These are phyloP conservation scores for Platorchestia sp. DNA, from an alignment of 1,140 invertebrate genomes.

Conservation along the genomic window DNA sequence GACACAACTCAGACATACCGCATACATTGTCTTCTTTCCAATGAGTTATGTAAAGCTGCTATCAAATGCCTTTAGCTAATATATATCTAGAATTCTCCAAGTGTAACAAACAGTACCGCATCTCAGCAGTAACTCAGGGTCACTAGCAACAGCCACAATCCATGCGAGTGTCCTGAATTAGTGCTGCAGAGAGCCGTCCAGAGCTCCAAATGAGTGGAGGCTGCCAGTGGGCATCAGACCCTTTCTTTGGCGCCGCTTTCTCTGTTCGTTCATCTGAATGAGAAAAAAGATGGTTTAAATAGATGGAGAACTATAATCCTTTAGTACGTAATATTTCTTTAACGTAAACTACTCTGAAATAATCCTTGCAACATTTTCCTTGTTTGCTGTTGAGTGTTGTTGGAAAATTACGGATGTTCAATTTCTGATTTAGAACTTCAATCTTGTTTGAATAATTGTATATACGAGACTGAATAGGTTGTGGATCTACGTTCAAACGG, in stretches of 20 bases:
- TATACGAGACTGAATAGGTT: no score
- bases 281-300: neutral
- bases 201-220: slow-evolving; percentile 49
- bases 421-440: no score
- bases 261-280: slow-evolving; percentile 74
- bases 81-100: neutral
- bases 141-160: slow-evolving; percentile 57
- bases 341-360: neutral
- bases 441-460: no score
- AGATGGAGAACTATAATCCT: neutral
- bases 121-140: slow-evolving; percentile 60
- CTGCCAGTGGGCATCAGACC: slow-evolving; percentile 70
- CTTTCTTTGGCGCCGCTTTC: slow-evolving; percentile 74
- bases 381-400: neutral
- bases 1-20: neutral
- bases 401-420: no score
- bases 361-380: neutral
- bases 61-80: neutral
- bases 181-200: slow-evolving; percentile 45
- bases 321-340: neutral
- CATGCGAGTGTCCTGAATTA: neutral
- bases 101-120: neutral
- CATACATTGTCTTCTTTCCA: neutral
- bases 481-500: no score
- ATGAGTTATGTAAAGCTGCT: neutral